Evolutionary conservation across 1,140 invertebrate species (phyloP).

Genomic region (Drosophila parvula): DNA sequence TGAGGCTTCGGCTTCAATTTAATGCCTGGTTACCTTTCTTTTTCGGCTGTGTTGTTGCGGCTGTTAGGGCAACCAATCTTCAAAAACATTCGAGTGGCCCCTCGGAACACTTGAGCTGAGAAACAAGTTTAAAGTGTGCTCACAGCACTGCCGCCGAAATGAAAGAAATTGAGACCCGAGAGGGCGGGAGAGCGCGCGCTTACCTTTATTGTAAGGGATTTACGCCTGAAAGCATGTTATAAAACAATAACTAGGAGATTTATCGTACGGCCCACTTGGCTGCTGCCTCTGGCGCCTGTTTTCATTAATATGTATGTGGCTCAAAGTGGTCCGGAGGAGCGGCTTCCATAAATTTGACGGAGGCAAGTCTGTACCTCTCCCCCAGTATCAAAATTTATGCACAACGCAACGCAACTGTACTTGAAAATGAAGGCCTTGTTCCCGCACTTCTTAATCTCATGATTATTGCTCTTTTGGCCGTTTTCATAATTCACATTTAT

Average conservation of each 20-base stretch:
- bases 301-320: conserved; percentile 39
- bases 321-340: conserved; percentile 3
- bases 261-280: conserved; percentile 43
- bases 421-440: conserved; percentile 8
- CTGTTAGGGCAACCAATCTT: conserved; percentile 52
- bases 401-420: conserved; percentile 1
- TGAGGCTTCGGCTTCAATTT: conserved; percentile 70
- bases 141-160: conserved; percentile 28
- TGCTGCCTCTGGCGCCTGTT: conserved; percentile 25
- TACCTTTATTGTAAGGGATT: conserved; percentile 67
- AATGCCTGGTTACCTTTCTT: conserved; percentile 77
- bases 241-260: conserved; percentile 77
- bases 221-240: conserved; percentile 56
- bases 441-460: not conserved
- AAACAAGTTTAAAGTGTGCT: conserved; percentile 67
- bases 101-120: conserved; percentile 41
- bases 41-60: conserved; percentile 16
- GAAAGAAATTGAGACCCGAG: conserved; percentile 41
- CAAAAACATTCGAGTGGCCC: conserved; percentile 63
- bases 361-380: not conserved
- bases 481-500: conserved; percentile 23
- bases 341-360: conserved; percentile 46
- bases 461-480: conserved; percentile 18
- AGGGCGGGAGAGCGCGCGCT: not conserved
- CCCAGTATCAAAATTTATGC: conserved; percentile 4